phyloP scores from a whole-genome alignment of 2,888 invertebrate species.

The Apodemia hepburni region DNA sequence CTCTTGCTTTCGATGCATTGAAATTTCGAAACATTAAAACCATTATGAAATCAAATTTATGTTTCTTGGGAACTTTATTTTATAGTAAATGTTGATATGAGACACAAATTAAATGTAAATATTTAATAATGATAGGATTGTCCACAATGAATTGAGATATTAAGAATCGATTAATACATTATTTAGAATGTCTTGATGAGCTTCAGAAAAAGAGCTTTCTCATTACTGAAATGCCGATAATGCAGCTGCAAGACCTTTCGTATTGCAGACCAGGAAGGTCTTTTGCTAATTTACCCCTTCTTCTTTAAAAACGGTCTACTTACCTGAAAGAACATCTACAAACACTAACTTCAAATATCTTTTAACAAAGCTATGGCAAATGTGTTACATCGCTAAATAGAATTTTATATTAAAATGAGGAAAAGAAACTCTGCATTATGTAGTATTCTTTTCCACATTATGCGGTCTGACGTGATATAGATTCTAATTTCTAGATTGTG shows the following conservation, averaged over 20 bases:
- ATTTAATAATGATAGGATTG: no score
- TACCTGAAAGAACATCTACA: no score
- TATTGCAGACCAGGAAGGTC: no score
- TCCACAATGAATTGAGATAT: no score
- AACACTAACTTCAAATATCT: no score
- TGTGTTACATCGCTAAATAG: not conserved
- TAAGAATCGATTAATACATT: no score
- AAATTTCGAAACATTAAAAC: not conserved
- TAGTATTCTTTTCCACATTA: constrained; percentile 21
- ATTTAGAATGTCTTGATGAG: no score
- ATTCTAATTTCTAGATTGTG: constrained; percentile 63
- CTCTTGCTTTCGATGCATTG: constrained; percentile 36
- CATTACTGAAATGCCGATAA: no score
- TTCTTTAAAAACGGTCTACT: no score
- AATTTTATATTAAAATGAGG: not conserved
- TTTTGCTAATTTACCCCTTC: no score
- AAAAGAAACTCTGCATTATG: not conserved
- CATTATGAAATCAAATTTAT: not conserved
- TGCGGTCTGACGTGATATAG: constrained; percentile 56
- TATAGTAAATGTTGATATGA: not conserved
- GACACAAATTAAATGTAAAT: not conserved
- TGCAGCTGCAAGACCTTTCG: no score
- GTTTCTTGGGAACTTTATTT: not conserved
- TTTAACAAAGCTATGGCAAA: not conserved
- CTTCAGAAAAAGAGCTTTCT: no score